Percentiles rank a stretch among this genome's conserved stretches.
Evolutionary conservation across 2,113 vertebrate genomes (phyloP).

Genomic region (Cygnus atratus): DNA sequence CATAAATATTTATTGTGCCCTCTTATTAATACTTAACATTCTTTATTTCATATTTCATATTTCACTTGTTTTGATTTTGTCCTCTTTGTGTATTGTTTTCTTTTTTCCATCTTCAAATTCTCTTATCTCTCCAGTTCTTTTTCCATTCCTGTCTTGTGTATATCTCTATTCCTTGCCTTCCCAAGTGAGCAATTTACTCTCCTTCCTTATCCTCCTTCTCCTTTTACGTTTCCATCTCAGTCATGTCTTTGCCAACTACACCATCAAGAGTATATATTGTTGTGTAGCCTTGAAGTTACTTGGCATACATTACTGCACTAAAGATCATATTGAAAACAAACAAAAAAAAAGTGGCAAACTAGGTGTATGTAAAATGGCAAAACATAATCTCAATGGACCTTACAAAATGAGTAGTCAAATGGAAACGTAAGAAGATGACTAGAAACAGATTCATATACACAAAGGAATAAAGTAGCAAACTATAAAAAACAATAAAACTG

Average conservation of each 20-base stretch:
- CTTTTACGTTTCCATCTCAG: not conserved
- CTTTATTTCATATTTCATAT: not conserved
- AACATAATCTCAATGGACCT: not conserved
- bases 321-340: not conserved
- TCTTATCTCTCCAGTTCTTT: not conserved
- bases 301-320: not conserved
- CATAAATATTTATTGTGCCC: not conserved
- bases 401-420: not conserved
- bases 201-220: not conserved
- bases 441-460: not conserved
- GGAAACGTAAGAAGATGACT: not conserved
- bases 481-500: not conserved
- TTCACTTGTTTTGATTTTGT: not conserved
- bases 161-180: not conserved
- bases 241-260: not conserved
- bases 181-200: fast-evolving
- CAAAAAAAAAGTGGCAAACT: not conserved
- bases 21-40: not conserved
- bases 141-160: not conserved
- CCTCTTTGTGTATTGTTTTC: not conserved
- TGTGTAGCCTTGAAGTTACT: not conserved
- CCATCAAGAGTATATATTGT: not conserved
- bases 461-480: not conserved
- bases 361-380: not conserved
- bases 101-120: not conserved